Conservation (phyloP, 2,113 vertebrate species). For the Sinocyclocheilus maitianheensis region DNA sequence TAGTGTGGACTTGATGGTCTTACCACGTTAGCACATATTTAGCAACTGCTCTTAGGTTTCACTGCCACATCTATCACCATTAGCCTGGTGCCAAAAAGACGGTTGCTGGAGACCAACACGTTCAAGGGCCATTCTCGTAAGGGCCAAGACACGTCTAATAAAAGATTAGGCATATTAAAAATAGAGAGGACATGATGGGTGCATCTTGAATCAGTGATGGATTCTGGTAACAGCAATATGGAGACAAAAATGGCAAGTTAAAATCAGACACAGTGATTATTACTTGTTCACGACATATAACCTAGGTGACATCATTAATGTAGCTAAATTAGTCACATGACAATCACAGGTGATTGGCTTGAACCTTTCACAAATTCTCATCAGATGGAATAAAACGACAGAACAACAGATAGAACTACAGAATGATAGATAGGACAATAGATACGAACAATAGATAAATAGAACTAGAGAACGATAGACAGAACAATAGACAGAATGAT, state of each 20-base stretch:
- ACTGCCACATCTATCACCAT: slow-evolving; percentile 5
- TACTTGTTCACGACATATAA: background rate
- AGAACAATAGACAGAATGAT: background rate
- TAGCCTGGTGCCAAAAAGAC: slow-evolving; percentile 50
- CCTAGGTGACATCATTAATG: background rate
- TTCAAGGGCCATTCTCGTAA: background rate
- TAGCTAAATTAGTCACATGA: background rate
- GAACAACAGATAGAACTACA: background rate
- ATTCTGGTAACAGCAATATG: background rate
- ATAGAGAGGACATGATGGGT: background rate
- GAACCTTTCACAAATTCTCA: background rate
- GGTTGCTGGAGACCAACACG: slow-evolving; percentile 22
- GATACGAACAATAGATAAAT: background rate
- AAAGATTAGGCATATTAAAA: background rate
- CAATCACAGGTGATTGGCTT: background rate
- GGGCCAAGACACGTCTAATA: slow-evolving; percentile 5
- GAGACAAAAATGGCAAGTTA: background rate
- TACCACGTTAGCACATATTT: slow-evolving; percentile 36
- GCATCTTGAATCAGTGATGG: background rate
- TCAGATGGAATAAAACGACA: background rate
- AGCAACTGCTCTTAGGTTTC: slow-evolving; percentile 53
- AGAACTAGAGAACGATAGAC: too few relatives aligned
- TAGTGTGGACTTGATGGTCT: background rate
- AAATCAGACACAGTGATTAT: background rate
- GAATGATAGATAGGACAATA: background rate